Conservation (phyloP, 1,140 invertebrate genomes). For the Hesperophylax magnus region DNA sequence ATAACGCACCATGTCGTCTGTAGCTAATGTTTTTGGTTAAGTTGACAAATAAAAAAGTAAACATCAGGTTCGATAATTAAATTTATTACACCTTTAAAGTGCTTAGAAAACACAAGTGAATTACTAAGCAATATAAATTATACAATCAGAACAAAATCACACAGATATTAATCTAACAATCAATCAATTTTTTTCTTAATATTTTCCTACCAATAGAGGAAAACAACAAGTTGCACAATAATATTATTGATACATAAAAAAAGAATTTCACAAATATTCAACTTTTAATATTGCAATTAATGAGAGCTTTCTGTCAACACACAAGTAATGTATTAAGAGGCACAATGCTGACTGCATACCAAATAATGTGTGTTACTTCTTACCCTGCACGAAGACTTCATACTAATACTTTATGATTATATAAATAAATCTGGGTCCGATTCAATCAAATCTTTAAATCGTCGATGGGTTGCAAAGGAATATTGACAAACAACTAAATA, state of each 20-base stretch:
- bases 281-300: conserved; percentile 23
- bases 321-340: conserved; percentile 38
- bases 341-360: conserved; percentile 29
- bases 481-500: no score
- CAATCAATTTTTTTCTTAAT: background rate
- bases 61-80: conserved; percentile 20
- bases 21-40: no score
- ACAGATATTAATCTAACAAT: conserved; percentile 41
- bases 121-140: conserved; percentile 44
- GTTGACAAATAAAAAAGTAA: conserved; percentile 22
- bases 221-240: conserved; percentile 20
- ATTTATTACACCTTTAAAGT: conserved; percentile 42
- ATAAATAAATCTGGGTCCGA: conserved; percentile 48
- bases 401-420: conserved; percentile 50
- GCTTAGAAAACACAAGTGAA: conserved; percentile 46
- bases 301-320: conserved; percentile 28
- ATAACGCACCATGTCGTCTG: no score
- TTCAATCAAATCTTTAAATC: background rate
- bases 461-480: background rate
- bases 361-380: conserved; percentile 16
- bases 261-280: background rate
- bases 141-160: conserved; percentile 43
- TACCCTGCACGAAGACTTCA: conserved; percentile 58
- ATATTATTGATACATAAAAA: background rate
- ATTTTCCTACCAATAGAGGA: conserved; percentile 23